Conservation (phyloP, 2,113 vertebrate genomes). For the Hippocampus barbouri region DNA sequence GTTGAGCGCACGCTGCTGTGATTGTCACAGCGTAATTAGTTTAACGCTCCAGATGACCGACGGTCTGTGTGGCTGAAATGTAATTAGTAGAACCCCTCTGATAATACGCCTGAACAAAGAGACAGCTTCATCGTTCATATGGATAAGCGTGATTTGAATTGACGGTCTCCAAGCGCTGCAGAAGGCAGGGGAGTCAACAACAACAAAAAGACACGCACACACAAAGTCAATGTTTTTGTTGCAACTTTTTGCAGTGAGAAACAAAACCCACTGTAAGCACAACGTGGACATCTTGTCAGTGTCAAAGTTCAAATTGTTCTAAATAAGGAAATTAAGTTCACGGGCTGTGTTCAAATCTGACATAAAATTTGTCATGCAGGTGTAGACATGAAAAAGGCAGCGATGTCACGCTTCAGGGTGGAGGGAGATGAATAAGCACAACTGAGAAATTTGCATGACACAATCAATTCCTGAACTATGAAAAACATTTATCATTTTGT, state of each 20-base stretch:
- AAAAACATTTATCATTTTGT: background rate
- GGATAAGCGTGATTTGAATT: background rate
- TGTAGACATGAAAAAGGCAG: background rate
- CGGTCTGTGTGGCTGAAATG: conserved; percentile 13
- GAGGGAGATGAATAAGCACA: background rate
- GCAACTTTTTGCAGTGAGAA: background rate
- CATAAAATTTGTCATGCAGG: background rate
- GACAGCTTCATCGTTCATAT: background rate
- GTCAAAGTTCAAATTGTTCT: background rate
- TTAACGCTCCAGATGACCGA: conserved; percentile 19
- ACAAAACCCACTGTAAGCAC: background rate
- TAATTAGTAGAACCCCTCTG: conserved; percentile 18
- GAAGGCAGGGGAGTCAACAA: background rate
- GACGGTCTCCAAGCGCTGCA: background rate
- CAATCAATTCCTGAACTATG: background rate
- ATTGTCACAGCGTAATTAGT: conserved; percentile 15
- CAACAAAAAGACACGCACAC: background rate
- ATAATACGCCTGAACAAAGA: conserved; percentile 1
- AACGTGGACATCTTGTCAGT: background rate
- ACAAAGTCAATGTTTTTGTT: background rate
- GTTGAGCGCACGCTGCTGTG: background rate
- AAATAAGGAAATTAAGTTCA: background rate
- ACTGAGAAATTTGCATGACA: background rate
- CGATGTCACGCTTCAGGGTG: background rate
- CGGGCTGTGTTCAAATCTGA: background rate